These are phyloP conservation scores for Bubo bubo DNA, from an alignment of 2,113 vertebrate species.

Conservation along the genomic window DNA sequence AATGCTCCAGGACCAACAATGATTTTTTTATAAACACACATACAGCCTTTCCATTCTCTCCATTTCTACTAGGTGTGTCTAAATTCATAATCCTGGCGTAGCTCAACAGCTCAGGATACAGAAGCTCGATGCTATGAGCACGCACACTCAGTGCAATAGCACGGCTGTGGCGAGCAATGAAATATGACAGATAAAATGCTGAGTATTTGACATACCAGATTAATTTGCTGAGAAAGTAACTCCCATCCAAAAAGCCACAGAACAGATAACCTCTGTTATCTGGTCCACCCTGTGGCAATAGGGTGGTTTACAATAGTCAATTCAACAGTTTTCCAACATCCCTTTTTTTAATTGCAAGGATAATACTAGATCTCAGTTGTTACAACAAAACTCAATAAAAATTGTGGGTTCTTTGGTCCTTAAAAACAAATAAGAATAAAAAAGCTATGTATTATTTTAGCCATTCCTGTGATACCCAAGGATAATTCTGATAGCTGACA, in stretches of 20 bases:
- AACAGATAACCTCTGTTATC: not conserved
- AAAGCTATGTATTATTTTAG: not conserved
- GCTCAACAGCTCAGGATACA: not conserved
- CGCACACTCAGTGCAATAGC: not conserved
- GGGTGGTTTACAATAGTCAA: not conserved
- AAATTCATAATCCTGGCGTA: not conserved
- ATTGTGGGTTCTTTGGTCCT: not conserved
- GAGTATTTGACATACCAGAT: not conserved
- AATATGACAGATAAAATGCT: not conserved
- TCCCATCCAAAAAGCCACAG: not conserved
- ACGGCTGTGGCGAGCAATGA: not conserved
- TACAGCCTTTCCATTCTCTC: not conserved
- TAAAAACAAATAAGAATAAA: not conserved
- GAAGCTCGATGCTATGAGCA: accelerated
- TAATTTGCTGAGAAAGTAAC: not conserved
- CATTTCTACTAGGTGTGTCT: not conserved
- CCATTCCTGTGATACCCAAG: not conserved
- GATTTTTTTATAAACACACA: not conserved
- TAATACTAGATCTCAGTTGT: not conserved
- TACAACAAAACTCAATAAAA: not conserved
- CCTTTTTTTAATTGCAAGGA: not conserved
- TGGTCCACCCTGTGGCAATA: not conserved
- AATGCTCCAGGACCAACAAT: not conserved
- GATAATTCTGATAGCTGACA: not conserved
- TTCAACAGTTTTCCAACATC: not conserved